Evolutionary conservation across 2,113 vertebrate genomes (phyloP).

Genomic region (Channa maculata): DNA sequence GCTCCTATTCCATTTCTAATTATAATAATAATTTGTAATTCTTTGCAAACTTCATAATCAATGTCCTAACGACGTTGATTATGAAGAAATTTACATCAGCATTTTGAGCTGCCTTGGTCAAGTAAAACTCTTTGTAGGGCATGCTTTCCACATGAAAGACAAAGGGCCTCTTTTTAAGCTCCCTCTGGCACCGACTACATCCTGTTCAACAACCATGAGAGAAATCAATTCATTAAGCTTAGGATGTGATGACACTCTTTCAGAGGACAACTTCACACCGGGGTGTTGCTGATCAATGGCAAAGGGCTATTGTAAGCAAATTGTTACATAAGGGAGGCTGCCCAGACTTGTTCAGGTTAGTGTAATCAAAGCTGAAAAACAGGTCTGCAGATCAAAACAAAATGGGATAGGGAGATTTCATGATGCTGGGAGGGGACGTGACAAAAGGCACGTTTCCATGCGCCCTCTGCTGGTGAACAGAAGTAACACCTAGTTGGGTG

Average conservation of each 20-base stretch:
- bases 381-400: not conserved
- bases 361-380: conserved; percentile 19
- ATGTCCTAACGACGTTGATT: not conserved
- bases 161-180: not conserved
- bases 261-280: conserved; percentile 21
- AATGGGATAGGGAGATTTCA: not conserved
- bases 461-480: conserved; percentile 62
- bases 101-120: too few relatives aligned
- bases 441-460: conserved; percentile 17
- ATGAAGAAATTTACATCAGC: not conserved
- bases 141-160: conserved; percentile 34
- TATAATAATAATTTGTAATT: not conserved
- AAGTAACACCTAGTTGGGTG: not conserved
- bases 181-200: conserved; percentile 3
- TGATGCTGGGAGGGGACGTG: conserved; percentile 16
- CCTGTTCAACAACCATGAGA: conserved; percentile 21
- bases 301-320: not conserved
- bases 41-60: too few relatives aligned
- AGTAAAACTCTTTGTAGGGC: not conserved
- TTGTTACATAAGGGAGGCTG: conserved; percentile 42
- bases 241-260: conserved; percentile 32
- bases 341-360: conserved; percentile 36
- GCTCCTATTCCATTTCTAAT: not conserved
- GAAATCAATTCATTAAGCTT: conserved; percentile 29
- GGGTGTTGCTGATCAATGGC: conserved; percentile 34